Base-by-base conservation (phyloP, 2,113 vertebrate species). In the Zapornia atra region DNA sequence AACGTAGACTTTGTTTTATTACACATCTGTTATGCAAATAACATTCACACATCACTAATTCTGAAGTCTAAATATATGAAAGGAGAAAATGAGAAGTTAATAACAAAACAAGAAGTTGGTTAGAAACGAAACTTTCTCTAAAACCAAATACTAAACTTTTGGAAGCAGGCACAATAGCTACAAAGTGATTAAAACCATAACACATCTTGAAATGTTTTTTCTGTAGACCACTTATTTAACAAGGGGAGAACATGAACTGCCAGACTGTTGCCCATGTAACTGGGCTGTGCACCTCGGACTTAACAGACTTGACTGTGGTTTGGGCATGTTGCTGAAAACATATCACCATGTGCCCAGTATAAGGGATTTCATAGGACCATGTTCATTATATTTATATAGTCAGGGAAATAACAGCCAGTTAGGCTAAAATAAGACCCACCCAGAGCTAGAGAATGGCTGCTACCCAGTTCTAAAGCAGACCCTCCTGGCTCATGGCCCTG, bases 61-160 rank as follows among this genome's bases (percentile, higher is more conserved):
- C 61, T 92, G 36, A 78, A 93, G 77, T 86, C 81, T 87, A 95
- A 96, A 96, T 88, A 96, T 61, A 57, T 40, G 63, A 95, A 94
- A 97, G 79, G 33, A 96, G 95, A 97, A 98, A 98, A 95, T 68
- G 90, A 97, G 92, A 98, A 88, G 11, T 75, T 86, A 82, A 8
- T 77, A 96, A 86, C 65, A 89, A 96, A 97, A 94, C 70, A 69
- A 90, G 61, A 96, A 95, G 84, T 84, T 44, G 95, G 81, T 19
- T 25, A 95, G 63, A 94, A 95, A 75, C 60, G 29, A 96, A 96
- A 97, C 91, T 97, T 98, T 97, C 84, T 96, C 93, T 83, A 97
- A 95, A 97, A 71, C 29, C 63, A 95, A 94, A 85, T 28, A 73
- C 2, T 3, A 12, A 83, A 12, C 11, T 86, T 94, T 21, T 90